These are phyloP conservation scores for Drosophila mojavensis DNA, from an alignment of 1,140 invertebrate species.

Conservation along the genomic window DNA sequence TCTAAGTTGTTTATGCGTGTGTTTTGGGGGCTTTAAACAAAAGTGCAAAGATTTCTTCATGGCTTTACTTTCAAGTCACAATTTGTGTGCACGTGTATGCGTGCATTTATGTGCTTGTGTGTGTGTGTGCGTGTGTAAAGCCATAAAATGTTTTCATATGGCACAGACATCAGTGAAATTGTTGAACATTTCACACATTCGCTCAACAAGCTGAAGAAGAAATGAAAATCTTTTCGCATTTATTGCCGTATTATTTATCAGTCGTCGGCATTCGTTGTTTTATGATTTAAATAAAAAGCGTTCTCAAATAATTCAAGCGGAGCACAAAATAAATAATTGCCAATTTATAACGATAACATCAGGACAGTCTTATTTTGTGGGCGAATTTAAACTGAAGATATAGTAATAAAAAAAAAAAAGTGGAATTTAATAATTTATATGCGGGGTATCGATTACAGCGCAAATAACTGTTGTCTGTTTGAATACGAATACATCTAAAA, in stretches of 20 bases:
- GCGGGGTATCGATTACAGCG: slow-evolving; percentile 2
- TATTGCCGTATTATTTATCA: slow-evolving; percentile 55
- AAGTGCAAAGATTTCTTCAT: slow-evolving; percentile 46
- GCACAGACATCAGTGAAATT: slow-evolving; percentile 11
- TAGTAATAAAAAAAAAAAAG: not conserved
- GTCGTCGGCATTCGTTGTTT: slow-evolving; percentile 5
- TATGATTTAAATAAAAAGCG: slow-evolving; percentile 46
- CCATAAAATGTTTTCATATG: slow-evolving; percentile 59
- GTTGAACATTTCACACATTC: slow-evolving; percentile 45
- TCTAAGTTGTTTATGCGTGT: slow-evolving; percentile 11
- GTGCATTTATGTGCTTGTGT: not conserved
- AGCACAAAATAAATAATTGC: slow-evolving; percentile 34
- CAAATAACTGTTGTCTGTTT: not conserved
- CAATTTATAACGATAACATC: slow-evolving; percentile 17
- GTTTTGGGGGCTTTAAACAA: slow-evolving; percentile 8
- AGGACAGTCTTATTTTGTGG: not conserved
- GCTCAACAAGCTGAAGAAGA: slow-evolving; percentile 15
- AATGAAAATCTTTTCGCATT: slow-evolving; percentile 41
- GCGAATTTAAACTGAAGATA: slow-evolving; percentile 1
- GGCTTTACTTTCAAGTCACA: slow-evolving; percentile 30
- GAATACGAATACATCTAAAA: slow-evolving; percentile 7
- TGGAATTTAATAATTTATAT: slow-evolving; percentile 20
- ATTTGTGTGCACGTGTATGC: slow-evolving; percentile 17
- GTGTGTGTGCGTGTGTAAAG: not conserved
- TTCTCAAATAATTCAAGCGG: slow-evolving; percentile 15